A percentile compares a stretch with the other conserved stretches of the same genome.
Conservation (phyloP, 2,113 vertebrate genomes). For the Salvator merianae region DNA sequence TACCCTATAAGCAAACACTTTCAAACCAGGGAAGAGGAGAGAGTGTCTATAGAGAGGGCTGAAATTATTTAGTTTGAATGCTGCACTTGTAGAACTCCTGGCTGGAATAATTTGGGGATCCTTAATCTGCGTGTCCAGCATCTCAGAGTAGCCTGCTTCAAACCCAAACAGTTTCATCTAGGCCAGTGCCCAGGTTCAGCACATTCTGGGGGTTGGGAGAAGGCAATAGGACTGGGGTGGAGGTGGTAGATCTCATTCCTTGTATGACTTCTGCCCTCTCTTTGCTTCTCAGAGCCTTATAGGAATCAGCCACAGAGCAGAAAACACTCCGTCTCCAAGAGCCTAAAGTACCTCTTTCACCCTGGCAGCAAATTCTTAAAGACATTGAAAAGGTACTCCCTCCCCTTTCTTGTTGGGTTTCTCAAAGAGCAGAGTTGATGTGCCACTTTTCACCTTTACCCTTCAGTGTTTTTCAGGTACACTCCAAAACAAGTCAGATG, state of each 20-base stretch:
- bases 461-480: not conserved
- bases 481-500: not conserved
- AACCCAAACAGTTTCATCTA: not conserved
- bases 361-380: constrained; percentile 89
- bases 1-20: too few relatives aligned
- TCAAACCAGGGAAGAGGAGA: not conserved
- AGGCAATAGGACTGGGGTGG: too few relatives aligned
- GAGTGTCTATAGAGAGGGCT: not conserved
- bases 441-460: not conserved
- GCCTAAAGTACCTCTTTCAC: constrained; percentile 91
- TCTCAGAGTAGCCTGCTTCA: not conserved
- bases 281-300: constrained; percentile 77
- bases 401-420: not conserved
- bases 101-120: not conserved
- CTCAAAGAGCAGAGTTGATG: not conserved
- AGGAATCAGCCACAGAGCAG: constrained; percentile 84
- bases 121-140: not conserved
- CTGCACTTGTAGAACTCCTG: too few relatives aligned
- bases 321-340: constrained; percentile 91
- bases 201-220: not conserved
- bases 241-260: not conserved
- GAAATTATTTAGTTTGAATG: not conserved
- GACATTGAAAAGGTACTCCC: constrained; percentile 83
- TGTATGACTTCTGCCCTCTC: not conserved
- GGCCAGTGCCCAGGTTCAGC: too few relatives aligned